Conservation (phyloP, 2,797 vertebrate species). For the Gymnopithys bicolor region DNA sequence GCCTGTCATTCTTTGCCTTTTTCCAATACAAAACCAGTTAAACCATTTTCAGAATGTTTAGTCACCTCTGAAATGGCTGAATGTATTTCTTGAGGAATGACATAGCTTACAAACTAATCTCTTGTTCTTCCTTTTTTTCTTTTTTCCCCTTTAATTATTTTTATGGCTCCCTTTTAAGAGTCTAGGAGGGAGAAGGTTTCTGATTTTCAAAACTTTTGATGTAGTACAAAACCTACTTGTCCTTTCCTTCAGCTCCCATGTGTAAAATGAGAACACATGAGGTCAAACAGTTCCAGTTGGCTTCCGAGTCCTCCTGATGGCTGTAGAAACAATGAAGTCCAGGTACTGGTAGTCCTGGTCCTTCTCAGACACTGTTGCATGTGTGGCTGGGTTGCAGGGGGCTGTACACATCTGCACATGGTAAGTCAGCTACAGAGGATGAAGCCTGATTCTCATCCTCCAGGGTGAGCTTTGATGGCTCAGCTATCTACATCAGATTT, state of each 20-base stretch:
- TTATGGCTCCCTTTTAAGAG: background rate
- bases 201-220: background rate
- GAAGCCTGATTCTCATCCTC: background rate
- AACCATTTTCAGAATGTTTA: background rate
- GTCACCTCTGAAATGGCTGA: background rate
- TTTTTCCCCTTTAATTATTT: background rate
- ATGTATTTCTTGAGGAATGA: background rate
- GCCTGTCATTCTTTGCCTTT: background rate
- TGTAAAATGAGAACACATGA: background rate
- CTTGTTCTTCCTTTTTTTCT: background rate
- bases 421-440: background rate
- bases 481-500: background rate
- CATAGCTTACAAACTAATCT: background rate
- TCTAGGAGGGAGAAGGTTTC: background rate
- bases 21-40: background rate
- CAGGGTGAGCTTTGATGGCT: background rate
- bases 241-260: background rate
- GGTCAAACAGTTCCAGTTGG: background rate
- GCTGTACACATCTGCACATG: background rate
- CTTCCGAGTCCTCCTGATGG: background rate
- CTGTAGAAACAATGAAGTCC: background rate
- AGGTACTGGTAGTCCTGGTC: background rate
- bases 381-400: background rate
- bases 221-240: background rate
- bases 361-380: background rate